Evolutionary conservation across 1,140 invertebrate genomes (phyloP).

Genomic region (Mesaphorura yosii): DNA sequence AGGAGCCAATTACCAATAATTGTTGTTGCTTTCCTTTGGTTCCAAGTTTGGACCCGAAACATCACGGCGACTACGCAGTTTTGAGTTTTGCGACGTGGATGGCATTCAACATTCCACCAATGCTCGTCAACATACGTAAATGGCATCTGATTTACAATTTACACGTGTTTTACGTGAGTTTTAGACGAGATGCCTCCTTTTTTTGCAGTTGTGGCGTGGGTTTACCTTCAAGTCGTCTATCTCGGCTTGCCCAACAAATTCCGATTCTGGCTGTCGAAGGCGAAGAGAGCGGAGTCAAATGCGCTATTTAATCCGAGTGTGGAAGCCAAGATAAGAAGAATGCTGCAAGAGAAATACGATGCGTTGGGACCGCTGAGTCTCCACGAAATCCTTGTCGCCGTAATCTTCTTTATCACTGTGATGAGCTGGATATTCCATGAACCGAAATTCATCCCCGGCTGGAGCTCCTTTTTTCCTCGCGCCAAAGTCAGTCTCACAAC

Average conservation of each 20-base stretch:
- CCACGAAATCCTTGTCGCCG: conserved; percentile 62
- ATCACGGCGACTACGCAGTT: conserved; percentile 25
- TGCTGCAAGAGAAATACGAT: conserved; percentile 55
- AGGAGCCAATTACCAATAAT: background rate
- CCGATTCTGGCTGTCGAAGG: conserved; percentile 16
- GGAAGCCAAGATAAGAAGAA: conserved; percentile 32
- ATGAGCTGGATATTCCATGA: conserved; percentile 76
- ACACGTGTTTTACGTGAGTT: too few relatives aligned
- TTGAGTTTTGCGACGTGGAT: conserved; percentile 61
- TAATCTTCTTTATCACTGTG: conserved; percentile 64
- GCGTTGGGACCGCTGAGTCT: conserved; percentile 64
- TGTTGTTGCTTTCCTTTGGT: background rate
- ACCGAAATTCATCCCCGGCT: conserved; percentile 69
- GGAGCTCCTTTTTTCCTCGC: conserved; percentile 51
- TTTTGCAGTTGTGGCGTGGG: conserved; percentile 62
- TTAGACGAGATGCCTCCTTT: too few relatives aligned
- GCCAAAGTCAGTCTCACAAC: conserved; percentile 34
- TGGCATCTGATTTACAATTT: too few relatives aligned
- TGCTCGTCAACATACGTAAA: conserved; percentile 59
- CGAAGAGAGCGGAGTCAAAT: conserved; percentile 6
- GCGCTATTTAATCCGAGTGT: conserved; percentile 21
- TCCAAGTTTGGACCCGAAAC: conserved; percentile 22
- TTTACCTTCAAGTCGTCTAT: conserved; percentile 53
- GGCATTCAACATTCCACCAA: conserved; percentile 51
- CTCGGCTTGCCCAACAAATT: conserved; percentile 46